A percentile compares a stretch with the other conserved stretches of the same genome.
Evolutionary conservation across 2,888 invertebrate genomes (phyloP).

Genomic region (Mayetiola destructor): DNA sequence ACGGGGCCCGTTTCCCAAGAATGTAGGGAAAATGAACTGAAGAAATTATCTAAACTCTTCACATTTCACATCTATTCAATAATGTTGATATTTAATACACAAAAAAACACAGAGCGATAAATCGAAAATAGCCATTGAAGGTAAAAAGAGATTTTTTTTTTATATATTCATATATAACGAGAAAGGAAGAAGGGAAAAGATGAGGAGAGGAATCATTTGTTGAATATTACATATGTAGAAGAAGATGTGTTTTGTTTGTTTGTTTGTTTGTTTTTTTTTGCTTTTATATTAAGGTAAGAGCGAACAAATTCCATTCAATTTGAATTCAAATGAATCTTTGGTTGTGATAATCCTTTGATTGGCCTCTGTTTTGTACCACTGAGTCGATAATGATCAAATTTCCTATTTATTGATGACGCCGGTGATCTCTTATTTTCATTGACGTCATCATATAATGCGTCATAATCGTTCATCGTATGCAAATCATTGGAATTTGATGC

Average conservation of each 20-base stretch:
- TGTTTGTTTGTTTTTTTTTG: not conserved
- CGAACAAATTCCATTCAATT: not conserved
- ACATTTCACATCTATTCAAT: too few relatives aligned
- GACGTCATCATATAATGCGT: slow-evolving; percentile 10
- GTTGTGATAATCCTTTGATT: too few relatives aligned
- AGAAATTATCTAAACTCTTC: too few relatives aligned
- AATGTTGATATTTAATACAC: too few relatives aligned
- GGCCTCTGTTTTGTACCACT: not conserved
- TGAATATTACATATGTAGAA: slow-evolving; percentile 5
- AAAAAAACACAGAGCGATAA: too few relatives aligned
- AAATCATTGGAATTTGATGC: not conserved
- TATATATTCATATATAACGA: too few relatives aligned
- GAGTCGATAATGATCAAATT: slow-evolving; percentile 2
- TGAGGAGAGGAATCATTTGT: too few relatives aligned
- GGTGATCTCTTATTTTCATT: not conserved
- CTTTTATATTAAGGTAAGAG: not conserved
- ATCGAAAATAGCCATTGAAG: too few relatives aligned
- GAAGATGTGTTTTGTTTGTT: not conserved
- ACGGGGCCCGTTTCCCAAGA: too few relatives aligned
- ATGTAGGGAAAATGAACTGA: too few relatives aligned
- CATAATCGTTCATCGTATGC: not conserved
- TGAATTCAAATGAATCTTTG: not conserved
- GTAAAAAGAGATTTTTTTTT: too few relatives aligned
- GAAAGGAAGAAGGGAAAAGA: too few relatives aligned
- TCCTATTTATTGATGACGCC: slow-evolving; percentile 1